Conservation (phyloP, 1,140 invertebrate species). For the Bemisia tabaci region DNA sequence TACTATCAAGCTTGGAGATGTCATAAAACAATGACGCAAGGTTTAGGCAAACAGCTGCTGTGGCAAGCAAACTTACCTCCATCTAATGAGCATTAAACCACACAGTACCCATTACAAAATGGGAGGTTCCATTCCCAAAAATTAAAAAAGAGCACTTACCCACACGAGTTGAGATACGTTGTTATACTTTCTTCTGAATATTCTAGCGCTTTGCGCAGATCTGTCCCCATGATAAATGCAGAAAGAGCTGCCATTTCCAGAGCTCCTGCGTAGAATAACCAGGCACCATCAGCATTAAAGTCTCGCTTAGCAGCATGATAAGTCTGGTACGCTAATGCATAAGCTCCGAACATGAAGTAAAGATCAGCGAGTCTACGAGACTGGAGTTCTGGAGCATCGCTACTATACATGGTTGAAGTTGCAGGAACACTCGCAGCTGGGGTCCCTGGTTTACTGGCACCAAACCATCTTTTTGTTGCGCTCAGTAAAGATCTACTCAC, state of each 20-base stretch:
- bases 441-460: constrained; percentile 65
- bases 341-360: constrained; percentile 92
- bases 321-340: constrained; percentile 77
- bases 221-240: constrained; percentile 70
- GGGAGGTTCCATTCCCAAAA: too few relatives aligned
- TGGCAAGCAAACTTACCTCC: too few relatives aligned
- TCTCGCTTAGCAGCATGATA: constrained; percentile 94
- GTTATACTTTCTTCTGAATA: constrained; percentile 90
- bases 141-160: constrained; percentile 38
- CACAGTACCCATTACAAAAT: too few relatives aligned
- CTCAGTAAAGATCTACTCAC: constrained; percentile 82
- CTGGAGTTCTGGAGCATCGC: constrained; percentile 85
- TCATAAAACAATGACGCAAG: too few relatives aligned
- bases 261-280: constrained; percentile 91
- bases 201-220: constrained; percentile 60
- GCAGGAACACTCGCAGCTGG: constrained; percentile 42
- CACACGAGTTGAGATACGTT: constrained; percentile 78
- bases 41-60: too few relatives aligned
- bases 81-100: too few relatives aligned
- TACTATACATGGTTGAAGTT: constrained; percentile 74
- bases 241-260: constrained; percentile 89
- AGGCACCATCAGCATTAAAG: constrained; percentile 90
- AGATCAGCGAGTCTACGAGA: constrained; percentile 83
- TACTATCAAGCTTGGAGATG: too few relatives aligned
- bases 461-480: constrained; percentile 91